These are phyloP conservation scores for Salvelinus sp. DNA, from an alignment of 2,113 vertebrate species.

Conservation along the genomic window DNA sequence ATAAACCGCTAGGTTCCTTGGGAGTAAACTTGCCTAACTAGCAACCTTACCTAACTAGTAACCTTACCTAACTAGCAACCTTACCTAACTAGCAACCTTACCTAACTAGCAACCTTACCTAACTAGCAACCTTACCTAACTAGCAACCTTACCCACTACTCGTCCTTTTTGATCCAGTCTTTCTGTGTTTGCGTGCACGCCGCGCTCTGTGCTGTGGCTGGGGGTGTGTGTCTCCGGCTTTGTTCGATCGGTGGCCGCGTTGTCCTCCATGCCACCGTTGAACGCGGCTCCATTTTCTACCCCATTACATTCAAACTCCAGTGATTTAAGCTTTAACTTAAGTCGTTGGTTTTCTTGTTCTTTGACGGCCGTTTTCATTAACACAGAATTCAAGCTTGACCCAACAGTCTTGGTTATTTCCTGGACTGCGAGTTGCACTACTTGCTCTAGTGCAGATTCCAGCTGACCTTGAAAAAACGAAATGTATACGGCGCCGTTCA, in stretches of 20 bases:
- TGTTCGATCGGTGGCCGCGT: constrained; percentile 48
- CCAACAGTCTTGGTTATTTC: constrained; percentile 77
- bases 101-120: constrained; percentile 32
- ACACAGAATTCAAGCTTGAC: constrained; percentile 71
- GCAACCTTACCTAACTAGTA: constrained; percentile 52
- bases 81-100: constrained; percentile 62
- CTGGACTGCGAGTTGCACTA: constrained; percentile 78
- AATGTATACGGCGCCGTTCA: constrained; percentile 79
- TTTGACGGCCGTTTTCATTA: constrained; percentile 73
- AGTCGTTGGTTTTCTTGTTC: constrained; percentile 77
- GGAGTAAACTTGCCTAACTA: not conserved
- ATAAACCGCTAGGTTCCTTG: no score
- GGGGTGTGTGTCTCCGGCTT: constrained; percentile 50
- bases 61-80: constrained; percentile 59
- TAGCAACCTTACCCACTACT: constrained; percentile 67
- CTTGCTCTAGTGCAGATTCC: constrained; percentile 79
- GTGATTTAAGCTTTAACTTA: constrained; percentile 59
- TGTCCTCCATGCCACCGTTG: constrained; percentile 26
- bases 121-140: constrained; percentile 52
- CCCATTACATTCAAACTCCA: constrained; percentile 35
- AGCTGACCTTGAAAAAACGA: constrained; percentile 82
- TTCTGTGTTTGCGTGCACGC: constrained; percentile 50
- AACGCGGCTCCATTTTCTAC: constrained; percentile 11
- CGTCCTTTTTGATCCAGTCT: constrained; percentile 72
- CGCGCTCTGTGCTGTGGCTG: constrained; percentile 42